phyloP scores from a whole-genome alignment of 92 coral and sea anemone species.

The Blastomussa wellsi region DNA sequence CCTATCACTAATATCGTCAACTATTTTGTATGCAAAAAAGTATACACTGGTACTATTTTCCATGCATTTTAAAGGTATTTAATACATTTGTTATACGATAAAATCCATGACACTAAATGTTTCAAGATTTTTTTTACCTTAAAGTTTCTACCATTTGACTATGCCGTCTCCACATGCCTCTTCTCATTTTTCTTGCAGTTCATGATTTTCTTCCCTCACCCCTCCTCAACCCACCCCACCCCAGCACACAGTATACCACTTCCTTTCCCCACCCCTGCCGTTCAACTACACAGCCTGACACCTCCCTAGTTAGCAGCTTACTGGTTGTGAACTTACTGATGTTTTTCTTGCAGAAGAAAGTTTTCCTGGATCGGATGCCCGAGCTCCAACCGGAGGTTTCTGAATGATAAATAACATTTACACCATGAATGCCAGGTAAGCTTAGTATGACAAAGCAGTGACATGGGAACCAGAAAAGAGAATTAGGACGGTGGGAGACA shows the following conservation, averaged over 20 bases:
- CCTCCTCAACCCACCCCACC: neutral
- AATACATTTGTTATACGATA: too few relatives aligned
- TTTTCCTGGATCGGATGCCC: constrained; percentile 35
- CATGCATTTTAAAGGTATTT: too few relatives aligned
- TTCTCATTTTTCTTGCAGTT: neutral
- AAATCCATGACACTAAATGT: too few relatives aligned
- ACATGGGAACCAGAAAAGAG: too few relatives aligned
- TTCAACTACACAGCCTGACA: neutral
- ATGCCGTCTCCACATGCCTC: neutral
- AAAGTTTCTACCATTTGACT: too few relatives aligned
- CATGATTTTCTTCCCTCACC: neutral
- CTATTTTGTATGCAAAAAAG: too few relatives aligned
- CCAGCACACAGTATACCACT: neutral
- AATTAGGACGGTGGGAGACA: too few relatives aligned
- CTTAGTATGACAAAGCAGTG: too few relatives aligned
- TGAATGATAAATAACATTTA: neutral
- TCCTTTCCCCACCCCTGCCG: neutral
- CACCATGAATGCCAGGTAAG: too few relatives aligned
- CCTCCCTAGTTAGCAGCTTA: neutral
- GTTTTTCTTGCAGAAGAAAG: constrained; percentile 22
- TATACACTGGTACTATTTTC: too few relatives aligned
- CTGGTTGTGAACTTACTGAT: constrained; percentile 19
- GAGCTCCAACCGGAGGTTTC: constrained; percentile 45
- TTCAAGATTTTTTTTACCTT: too few relatives aligned
- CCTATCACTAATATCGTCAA: too few relatives aligned